Base-by-base conservation (phyloP, 1,140 invertebrate genomes). In the Holcopasites calliopsidis region DNA sequence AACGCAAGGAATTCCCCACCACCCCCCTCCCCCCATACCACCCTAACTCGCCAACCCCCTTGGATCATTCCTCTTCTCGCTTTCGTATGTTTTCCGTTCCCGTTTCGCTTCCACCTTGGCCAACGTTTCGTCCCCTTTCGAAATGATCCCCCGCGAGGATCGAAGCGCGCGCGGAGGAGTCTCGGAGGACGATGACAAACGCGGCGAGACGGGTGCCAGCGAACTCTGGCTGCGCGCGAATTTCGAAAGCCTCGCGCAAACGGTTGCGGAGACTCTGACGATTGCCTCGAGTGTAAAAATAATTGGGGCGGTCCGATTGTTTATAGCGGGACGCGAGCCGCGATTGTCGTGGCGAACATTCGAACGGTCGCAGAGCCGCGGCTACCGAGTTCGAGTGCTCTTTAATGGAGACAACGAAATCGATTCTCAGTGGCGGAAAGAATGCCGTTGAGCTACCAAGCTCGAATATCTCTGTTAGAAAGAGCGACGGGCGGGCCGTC, bases 1-100 rank as follows among this genome's bases (percentile, higher is more conserved):
- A 77, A 80, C 54, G 57, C 75, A 69, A 81, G 75, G 75, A 82
- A 82, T 81, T 81, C 77, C 77, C n/a, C n/a, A n/a, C n/a, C n/a
- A n/a, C n/a, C n/a, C n/a, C n/a, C n/a, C n/a, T n/a, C n/a, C n/a
- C n/a, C n/a, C 75, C 62, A 78, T 79, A 79, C 42, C 74, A 52
- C n/a, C 64, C 78, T 61, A 57, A 62, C 7, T 21, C 2, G 31
- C 23, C 16, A 13, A 21, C 28, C 13, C 31, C 16, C 10, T 21
- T 38, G n/a, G n/a, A n/a, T n/a, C n/a, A n/a, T n/a, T n/a, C n/a
- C n/a, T 55, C 18, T 44, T 55, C 33, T 38, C 28, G 23, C 60
- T 2, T 31, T 40, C 47, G 10, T 31, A 26, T 49, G 47, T 26
- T 26, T 50, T 16, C 47, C 64, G 57, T 40, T 61, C 49, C 55